These are phyloP conservation scores for Automeris io DNA, from an alignment of 2,888 invertebrate species.

Conservation along the genomic window DNA sequence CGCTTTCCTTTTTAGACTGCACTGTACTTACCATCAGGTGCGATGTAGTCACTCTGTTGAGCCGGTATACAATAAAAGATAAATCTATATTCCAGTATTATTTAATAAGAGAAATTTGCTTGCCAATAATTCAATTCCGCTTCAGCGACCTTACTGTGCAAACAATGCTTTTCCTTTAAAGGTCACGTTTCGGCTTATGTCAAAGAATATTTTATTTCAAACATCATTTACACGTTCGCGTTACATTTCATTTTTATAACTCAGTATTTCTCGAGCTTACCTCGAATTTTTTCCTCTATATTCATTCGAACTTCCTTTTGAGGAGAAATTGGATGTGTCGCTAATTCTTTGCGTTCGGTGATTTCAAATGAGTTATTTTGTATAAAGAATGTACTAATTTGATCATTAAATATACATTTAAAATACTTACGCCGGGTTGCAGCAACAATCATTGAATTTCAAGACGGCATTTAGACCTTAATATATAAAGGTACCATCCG, in stretches of 20 bases:
- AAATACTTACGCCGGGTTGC: no score
- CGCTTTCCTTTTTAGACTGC: no score
- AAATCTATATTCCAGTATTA: no score
- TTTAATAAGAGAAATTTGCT: no score
- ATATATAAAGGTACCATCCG: no score
- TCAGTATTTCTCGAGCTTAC: constrained; percentile 20
- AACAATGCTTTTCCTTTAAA: constrained; percentile 15
- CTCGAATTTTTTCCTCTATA: constrained; percentile 3
- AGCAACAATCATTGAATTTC: no score
- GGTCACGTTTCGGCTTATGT: constrained; percentile 33
- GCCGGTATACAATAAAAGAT: no score
- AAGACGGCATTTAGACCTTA: no score
- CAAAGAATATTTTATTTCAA: constrained; percentile 39
- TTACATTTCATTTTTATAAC: constrained; percentile 40
- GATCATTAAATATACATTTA: no score
- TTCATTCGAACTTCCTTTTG: not conserved
- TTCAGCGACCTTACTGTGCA: not conserved
- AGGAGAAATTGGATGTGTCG: constrained; percentile 4
- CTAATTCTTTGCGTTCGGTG: constrained; percentile 3
- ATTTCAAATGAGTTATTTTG: not conserved
- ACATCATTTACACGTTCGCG: constrained; percentile 39
- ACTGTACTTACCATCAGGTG: no score
- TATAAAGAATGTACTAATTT: not conserved
- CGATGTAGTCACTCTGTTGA: no score
- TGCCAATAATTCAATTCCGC: not conserved